Percentiles rank a stretch among this genome's conserved stretches.
Evolutionary conservation across 2,888 invertebrate species (phyloP).

Genomic region (Hydroisotoma schaefferi): DNA sequence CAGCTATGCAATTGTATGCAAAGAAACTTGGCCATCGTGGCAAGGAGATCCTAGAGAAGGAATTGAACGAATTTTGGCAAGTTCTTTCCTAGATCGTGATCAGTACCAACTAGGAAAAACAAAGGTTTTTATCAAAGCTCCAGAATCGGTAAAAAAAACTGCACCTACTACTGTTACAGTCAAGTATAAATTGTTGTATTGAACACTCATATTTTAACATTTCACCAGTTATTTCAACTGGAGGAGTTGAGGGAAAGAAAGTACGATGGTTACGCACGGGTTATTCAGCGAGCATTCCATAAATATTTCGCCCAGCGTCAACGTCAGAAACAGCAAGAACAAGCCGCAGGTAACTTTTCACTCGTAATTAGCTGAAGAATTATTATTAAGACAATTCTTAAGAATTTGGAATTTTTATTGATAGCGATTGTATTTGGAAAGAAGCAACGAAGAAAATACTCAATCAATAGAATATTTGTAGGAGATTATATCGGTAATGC

Average conservation of each 20-base stretch:
- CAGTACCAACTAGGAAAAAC: constrained; percentile 65
- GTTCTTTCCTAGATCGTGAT: constrained; percentile 59
- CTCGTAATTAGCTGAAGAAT: no score
- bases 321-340: constrained; percentile 59
- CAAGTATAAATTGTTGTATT: not conserved
- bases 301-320: constrained; percentile 61
- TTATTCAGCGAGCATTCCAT: constrained; percentile 65
- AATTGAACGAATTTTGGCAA: constrained; percentile 58
- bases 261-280: constrained; percentile 63
- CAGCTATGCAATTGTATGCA: constrained; percentile 64
- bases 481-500: constrained; percentile 64
- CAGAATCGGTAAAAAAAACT: constrained; percentile 57
- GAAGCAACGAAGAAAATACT: constrained; percentile 62
- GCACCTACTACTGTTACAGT: not conserved
- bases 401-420: constrained; percentile 22
- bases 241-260: constrained; percentile 66
- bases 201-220: constrained; percentile 9
- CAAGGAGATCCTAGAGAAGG: constrained; percentile 58
- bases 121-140: constrained; percentile 67
- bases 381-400: no score
- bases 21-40: constrained; percentile 63
- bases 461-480: constrained; percentile 64
- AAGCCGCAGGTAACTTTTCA: constrained; percentile 53
- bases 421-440: constrained; percentile 55
- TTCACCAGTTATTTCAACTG: constrained; percentile 61